phyloP scores from a whole-genome alignment of 2,797 vertebrate species.

The Arctocebus calabarensis region DNA sequence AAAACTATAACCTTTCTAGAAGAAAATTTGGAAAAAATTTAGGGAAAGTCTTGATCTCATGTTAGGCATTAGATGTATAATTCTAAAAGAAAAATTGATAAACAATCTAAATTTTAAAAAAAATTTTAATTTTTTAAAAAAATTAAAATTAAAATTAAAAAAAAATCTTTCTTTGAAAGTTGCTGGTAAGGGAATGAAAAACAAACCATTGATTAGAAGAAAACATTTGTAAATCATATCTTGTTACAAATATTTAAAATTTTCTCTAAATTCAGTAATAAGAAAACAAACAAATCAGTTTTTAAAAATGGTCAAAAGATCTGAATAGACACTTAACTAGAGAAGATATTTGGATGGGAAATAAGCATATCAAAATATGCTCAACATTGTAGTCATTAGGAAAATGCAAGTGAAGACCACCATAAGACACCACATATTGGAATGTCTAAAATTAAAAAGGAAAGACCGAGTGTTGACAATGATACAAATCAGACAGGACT shows the following conservation, averaged over 20 bases:
- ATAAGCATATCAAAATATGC: background rate
- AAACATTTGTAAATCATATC: background rate
- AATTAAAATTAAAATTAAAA: too few relatives aligned
- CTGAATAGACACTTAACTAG: background rate
- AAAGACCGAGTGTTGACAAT: background rate
- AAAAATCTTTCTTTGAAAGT: slow-evolving; percentile 9
- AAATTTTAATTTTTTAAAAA: too few relatives aligned
- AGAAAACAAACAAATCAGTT: background rate
- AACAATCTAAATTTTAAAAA: slow-evolving; percentile 24
- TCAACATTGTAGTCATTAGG: background rate
- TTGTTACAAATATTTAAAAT: background rate
- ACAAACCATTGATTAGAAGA: background rate
- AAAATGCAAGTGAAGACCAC: slow-evolving; percentile 18
- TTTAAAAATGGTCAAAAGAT: background rate
- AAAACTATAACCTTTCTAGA: slow-evolving; percentile 11
- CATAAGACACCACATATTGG: background rate
- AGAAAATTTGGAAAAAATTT: slow-evolving; percentile 35
- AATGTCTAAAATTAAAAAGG: background rate
- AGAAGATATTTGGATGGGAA: background rate
- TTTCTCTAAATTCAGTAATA: background rate
- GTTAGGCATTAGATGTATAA: slow-evolving; percentile 18
- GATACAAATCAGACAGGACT: background rate
- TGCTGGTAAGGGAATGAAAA: background rate
- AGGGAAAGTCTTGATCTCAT: background rate
- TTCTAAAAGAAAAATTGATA: slow-evolving; percentile 18